Conservation (phyloP, 2,888 invertebrate genomes). For the Archips xylosteana region DNA sequence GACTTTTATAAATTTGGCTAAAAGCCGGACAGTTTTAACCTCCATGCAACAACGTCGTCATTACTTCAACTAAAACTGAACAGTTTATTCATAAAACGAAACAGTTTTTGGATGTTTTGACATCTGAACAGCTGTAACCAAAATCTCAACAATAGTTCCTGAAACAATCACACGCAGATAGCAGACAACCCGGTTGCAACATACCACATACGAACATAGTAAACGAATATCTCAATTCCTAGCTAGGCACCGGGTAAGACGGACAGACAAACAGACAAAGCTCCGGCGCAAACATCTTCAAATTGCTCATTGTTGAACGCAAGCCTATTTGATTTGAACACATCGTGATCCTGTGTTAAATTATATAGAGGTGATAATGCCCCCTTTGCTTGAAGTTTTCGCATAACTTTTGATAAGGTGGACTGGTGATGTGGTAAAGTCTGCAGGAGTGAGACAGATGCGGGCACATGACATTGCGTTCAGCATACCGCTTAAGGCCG, state of each 20-base stretch:
- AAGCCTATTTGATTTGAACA: slow-evolving; percentile 79
- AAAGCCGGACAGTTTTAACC: too few species aligned
- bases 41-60: too few species aligned
- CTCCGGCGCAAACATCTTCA: slow-evolving; percentile 75
- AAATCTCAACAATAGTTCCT: background rate
- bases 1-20: too few species aligned
- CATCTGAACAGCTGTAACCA: background rate
- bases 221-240: slow-evolving; percentile 27
- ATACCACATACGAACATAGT: slow-evolving; percentile 21
- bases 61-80: too few species aligned
- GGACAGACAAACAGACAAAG: slow-evolving; percentile 52
- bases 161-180: background rate
- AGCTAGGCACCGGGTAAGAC: slow-evolving; percentile 42
- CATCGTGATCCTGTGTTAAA: slow-evolving; percentile 61
- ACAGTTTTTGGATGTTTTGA: too few species aligned
- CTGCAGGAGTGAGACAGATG: too few species aligned
- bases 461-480: too few species aligned
- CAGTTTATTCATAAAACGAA: too few species aligned
- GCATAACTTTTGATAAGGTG: too few species aligned
- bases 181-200: background rate
- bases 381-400: background rate
- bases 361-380: slow-evolving; percentile 57
- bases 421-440: too few species aligned
- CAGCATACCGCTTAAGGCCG: too few species aligned
- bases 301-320: slow-evolving; percentile 80